Evolutionary conservation across 2,797 vertebrate species (phyloP).

Genomic region (Periophthalmus magnuspinnatus): DNA sequence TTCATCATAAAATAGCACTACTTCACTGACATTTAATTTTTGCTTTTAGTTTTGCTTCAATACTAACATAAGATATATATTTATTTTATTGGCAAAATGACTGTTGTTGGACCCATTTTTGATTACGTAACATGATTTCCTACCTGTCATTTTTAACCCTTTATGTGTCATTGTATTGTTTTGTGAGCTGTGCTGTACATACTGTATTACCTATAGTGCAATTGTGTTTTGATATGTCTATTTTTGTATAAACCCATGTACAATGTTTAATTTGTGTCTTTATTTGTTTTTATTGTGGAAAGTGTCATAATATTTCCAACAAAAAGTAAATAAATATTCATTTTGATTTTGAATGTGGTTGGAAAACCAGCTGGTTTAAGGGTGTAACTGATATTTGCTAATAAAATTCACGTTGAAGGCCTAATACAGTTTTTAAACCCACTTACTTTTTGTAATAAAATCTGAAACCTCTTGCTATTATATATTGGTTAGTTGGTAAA

Average conservation of each 20-base stretch:
- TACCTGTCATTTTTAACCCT: neutral
- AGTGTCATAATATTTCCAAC: conserved; percentile 27
- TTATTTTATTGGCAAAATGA: neutral
- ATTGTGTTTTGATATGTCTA: conserved; percentile 63
- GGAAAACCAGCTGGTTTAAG: too few relatives aligned
- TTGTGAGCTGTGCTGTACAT: conserved; percentile 48
- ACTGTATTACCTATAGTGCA: conserved; percentile 38
- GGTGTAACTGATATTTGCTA: too few relatives aligned
- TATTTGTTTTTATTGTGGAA: conserved; percentile 45
- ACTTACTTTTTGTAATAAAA: too few relatives aligned
- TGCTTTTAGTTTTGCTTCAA: neutral
- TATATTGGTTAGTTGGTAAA: neutral
- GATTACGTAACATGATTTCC: conserved; percentile 4
- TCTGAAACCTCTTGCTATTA: neutral
- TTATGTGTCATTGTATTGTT: conserved; percentile 20
- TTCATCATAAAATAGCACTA: conserved; percentile 35
- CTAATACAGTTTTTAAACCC: too few relatives aligned
- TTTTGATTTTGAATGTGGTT: neutral
- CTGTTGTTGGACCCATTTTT: neutral
- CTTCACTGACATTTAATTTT: conserved; percentile 9
- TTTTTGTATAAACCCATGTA: conserved; percentile 62
- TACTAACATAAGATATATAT: neutral
- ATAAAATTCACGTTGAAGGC: too few relatives aligned
- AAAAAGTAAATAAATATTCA: conserved; percentile 54
- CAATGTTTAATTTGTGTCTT: conserved; percentile 21